phyloP scores from a whole-genome alignment of 2,797 vertebrate species.

The Stomatorhinus walkeri region DNA sequence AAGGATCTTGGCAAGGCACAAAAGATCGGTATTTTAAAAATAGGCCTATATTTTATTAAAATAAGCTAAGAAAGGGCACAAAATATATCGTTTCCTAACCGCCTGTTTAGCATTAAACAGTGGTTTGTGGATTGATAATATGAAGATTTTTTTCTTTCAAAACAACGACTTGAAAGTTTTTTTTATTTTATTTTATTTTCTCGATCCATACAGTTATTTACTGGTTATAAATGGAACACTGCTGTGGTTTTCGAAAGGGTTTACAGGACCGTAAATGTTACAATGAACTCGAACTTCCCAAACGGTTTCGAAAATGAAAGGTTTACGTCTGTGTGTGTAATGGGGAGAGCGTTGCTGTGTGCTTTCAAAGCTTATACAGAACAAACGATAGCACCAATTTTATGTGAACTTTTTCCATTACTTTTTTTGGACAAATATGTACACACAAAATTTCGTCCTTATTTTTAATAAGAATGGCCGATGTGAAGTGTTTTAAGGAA shows the following conservation, averaged over 20 bases:
- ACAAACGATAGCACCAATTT: neutral
- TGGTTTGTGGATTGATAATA: neutral
- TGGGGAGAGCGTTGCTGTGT: constrained; percentile 6
- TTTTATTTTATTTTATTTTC: neutral
- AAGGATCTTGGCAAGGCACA: constrained; percentile 43
- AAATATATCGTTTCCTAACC: neutral
- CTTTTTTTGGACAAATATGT: neutral
- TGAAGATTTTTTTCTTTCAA: neutral
- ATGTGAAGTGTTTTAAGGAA: neutral
- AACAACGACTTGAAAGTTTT: neutral
- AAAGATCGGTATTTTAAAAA: constrained; percentile 35
- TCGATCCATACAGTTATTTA: neutral
- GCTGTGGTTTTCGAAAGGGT: neutral
- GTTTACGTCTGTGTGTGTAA: constrained; percentile 14
- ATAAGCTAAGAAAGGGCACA: neutral
- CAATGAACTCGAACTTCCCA: neutral
- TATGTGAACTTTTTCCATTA: neutral
- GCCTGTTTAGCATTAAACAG: neutral
- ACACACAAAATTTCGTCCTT: neutral
- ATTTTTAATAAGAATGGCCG: neutral
- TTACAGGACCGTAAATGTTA: neutral
- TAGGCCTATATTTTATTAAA: constrained; percentile 22
- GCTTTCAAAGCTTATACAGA: neutral
- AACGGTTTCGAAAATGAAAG: constrained; percentile 3
- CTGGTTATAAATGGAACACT: neutral